Conservation (phyloP, 2,888 invertebrate genomes). For the Sceliomorpha sp. region DNA sequence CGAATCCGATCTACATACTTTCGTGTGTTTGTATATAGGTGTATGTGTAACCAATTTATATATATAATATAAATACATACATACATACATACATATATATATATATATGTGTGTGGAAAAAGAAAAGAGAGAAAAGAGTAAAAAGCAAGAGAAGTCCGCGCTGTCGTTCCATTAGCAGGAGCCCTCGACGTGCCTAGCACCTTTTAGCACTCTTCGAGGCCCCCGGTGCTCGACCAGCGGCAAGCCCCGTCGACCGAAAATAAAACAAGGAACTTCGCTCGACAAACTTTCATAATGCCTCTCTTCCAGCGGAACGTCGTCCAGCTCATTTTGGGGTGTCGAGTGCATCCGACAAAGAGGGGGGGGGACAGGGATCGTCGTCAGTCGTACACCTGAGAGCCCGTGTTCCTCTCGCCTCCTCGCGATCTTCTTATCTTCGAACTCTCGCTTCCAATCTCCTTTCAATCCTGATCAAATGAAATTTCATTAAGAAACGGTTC, state of each 20-base stretch:
- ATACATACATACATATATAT: too few relatives aligned
- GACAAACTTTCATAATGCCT: slow-evolving; percentile 62
- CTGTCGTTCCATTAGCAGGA: slow-evolving; percentile 51
- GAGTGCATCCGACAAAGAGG: slow-evolving; percentile 40
- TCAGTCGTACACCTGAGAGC: slow-evolving; percentile 33
- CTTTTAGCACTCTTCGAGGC: slow-evolving; percentile 49
- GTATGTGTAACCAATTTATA: slow-evolving; percentile 14
- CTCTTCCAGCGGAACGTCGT: slow-evolving; percentile 58
- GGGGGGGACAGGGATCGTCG: slow-evolving; percentile 5
- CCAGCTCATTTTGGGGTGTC: slow-evolving; percentile 56
- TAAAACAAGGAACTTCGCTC: slow-evolving; percentile 62
- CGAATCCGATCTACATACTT: too few relatives aligned
- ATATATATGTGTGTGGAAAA: slow-evolving; percentile 19
- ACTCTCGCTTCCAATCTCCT: too few relatives aligned
- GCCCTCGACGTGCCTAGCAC: slow-evolving; percentile 46
- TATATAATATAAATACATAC: too few relatives aligned
- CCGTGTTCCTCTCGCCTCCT: neutral
- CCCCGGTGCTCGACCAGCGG: slow-evolving; percentile 31
- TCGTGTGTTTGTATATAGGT: too few relatives aligned
- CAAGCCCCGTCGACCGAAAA: slow-evolving; percentile 54
- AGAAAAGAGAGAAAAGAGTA: slow-evolving; percentile 9
- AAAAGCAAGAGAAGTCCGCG: slow-evolving; percentile 44
- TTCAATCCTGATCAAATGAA: too few relatives aligned
- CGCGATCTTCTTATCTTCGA: neutral
- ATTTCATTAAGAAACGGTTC: too few relatives aligned